phyloP scores from a whole-genome alignment of 2,888 invertebrate genomes.

The Morinoia aosen region DNA sequence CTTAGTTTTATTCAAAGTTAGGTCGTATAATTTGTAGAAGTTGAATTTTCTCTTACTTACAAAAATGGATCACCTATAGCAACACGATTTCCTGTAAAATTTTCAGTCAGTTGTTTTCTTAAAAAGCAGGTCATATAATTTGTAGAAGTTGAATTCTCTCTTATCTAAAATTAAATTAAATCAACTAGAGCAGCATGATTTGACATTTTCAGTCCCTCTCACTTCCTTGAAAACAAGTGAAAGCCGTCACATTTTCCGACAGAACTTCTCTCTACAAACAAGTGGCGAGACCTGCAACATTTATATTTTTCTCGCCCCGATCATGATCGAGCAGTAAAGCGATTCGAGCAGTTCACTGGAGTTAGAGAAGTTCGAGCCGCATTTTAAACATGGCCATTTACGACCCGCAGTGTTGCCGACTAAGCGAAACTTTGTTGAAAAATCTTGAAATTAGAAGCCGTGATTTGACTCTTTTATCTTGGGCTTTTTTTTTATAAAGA shows the following conservation, averaged over 20 bases:
- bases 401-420: conserved; percentile 17
- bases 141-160: too few species aligned
- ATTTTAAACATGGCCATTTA: neutral
- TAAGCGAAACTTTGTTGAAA: conserved; percentile 17
- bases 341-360: neutral
- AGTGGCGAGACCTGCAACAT: neutral
- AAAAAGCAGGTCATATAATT: too few species aligned
- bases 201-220: too few species aligned
- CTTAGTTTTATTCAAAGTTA: too few species aligned
- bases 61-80: too few species aligned
- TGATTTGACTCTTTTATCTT: conserved; percentile 9
- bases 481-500: neutral
- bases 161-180: too few species aligned
- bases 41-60: too few species aligned
- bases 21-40: too few species aligned
- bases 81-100: too few species aligned
- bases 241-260: neutral
- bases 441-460: conserved; percentile 2
- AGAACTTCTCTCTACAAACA: neutral
- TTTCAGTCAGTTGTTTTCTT: too few species aligned
- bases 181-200: neutral
- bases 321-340: conserved; percentile 17
- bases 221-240: neutral
- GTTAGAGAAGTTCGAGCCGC: neutral
- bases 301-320: neutral